Evolutionary conservation across 2,888 invertebrate genomes (phyloP), one percentile per base, ranked within the genome.

Genomic region (Drosophila nr. fundita): DNA sequence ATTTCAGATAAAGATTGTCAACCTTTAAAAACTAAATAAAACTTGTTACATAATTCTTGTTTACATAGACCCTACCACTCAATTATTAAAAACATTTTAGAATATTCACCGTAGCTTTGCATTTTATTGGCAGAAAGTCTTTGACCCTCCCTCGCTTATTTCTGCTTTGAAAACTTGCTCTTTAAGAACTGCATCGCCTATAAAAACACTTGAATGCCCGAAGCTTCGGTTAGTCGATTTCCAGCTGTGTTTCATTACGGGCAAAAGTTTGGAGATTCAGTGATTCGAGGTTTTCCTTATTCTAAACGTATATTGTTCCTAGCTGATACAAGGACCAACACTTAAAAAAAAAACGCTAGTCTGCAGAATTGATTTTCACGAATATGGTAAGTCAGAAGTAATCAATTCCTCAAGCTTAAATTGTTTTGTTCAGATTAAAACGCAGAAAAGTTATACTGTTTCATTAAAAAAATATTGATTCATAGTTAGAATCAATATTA

Each of bases 201-300:
- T 90, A 91, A 76, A 89, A 78, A 80, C 61, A 68, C 68, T 62
- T 58, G 69, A 53, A 54, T 57, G 34, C 61, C 54, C 70, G 6
- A 50, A 68, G 76, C 29, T 68, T 59, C 58, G 64, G 60, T 89
- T 89, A 92, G 92, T 92, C 87, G 84, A 90, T 88, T 91, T 91
- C 90, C 92, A 91, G 90, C 91, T 91, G 91, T 91, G 92, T 92
- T 92, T 91, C 92, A 92, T 92, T 91, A 79, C 92, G 80, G 91
- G 87, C 92, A 90, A 90, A 86, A 86, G 87, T 84, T 89, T 80
- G 89, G 71, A 87, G 50, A 65, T 65, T 62, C 27, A n/a, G 5
- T 24, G 24, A 18, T 34, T 2, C 5, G 2, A 4, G 8, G n/a
- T 21, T 63, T 36, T 18, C 27, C 8, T 10, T 30, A 13, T n/a